phyloP scores from a whole-genome alignment of 2,797 vertebrate genomes.

The Bovichtus diacanthus region DNA sequence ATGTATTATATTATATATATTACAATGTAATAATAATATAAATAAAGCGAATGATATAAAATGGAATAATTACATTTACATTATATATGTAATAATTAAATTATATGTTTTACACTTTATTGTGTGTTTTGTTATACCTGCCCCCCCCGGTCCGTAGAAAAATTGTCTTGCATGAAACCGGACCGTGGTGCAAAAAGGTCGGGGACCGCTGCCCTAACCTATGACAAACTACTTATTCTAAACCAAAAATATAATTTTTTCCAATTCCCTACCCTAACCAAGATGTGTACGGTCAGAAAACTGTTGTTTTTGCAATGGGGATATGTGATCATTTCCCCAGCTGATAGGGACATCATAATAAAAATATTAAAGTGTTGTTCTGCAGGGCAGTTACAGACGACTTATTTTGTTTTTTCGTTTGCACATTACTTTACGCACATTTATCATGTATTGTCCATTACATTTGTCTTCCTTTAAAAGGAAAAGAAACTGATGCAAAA shows the following conservation, averaged over 20 bases:
- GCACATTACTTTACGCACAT: background rate
- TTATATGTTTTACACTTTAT: no score
- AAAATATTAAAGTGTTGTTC: background rate
- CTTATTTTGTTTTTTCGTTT: conserved; percentile 4
- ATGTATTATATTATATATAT: no score
- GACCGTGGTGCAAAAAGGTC: no score
- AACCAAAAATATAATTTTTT: background rate
- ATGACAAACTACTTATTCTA: background rate
- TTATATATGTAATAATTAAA: no score
- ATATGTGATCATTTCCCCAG: background rate
- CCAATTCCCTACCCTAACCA: background rate
- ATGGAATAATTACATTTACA: no score
- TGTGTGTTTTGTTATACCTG: no score
- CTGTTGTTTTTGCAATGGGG: background rate
- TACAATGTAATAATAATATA: no score
- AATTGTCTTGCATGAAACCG: no score
- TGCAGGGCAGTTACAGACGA: background rate
- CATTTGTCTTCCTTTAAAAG: background rate
- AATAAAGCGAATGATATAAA: no score
- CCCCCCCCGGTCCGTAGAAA: no score
- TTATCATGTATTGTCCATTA: background rate
- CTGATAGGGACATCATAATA: background rate
- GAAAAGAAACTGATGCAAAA: background rate
- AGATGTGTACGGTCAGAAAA: background rate
- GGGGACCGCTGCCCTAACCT: no score